Evolutionary conservation across 2,113 vertebrate genomes (phyloP).

Genomic region (Vombatus ursinus): DNA sequence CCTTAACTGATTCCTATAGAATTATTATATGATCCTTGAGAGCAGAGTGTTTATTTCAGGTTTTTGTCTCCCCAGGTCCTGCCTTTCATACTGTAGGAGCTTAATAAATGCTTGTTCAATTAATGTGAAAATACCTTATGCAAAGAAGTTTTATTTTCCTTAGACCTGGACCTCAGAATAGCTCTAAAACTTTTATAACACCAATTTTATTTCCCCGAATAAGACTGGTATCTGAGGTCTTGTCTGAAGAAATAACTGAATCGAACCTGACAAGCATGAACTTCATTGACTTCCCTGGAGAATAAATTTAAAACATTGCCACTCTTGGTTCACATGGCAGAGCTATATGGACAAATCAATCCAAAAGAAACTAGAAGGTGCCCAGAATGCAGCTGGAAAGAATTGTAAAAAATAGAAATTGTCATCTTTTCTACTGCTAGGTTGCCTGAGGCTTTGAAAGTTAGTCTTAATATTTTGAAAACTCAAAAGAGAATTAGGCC

Average conservation of each 20-base stretch:
- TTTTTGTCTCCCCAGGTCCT: background rate
- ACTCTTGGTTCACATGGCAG: background rate
- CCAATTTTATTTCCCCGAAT: background rate
- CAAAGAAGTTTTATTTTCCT: background rate
- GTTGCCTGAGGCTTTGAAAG: background rate
- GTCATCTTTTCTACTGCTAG: background rate
- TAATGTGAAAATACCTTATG: background rate
- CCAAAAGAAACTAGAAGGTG: background rate
- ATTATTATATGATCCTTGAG: background rate
- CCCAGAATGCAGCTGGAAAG: background rate
- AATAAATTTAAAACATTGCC: background rate
- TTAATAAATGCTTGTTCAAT: background rate
- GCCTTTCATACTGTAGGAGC: background rate
- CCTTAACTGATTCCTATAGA: background rate
- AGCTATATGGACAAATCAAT: background rate
- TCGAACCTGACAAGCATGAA: background rate
- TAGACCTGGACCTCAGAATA: background rate
- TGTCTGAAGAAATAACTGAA: background rate
- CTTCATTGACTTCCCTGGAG: background rate
- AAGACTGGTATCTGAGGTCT: background rate
- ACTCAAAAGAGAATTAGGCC: background rate
- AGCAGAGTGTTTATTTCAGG: background rate
- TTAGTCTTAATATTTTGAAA: background rate
- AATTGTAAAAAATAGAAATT: background rate
- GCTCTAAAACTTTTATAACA: background rate